Evolutionary conservation across 2,888 invertebrate species (phyloP), one percentile per base, ranked within the genome.

Genomic region (Ornithoptera priamus): DNA sequence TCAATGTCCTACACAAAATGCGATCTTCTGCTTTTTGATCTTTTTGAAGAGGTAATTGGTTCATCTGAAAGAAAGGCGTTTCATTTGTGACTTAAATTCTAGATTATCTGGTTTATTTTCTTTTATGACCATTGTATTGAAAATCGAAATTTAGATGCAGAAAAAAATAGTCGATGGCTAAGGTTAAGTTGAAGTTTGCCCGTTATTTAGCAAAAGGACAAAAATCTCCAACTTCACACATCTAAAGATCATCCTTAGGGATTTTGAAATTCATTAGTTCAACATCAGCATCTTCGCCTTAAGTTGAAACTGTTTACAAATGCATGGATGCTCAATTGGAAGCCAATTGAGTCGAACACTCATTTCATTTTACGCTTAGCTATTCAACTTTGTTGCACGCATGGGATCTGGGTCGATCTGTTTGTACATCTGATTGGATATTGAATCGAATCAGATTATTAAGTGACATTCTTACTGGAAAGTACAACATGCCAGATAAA

Each of bases 271-370:
- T 67, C 39, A 62, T 67, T 57, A 62, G 22, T 62, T 62, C 24
- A 18, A 42, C 24, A 59, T 60, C 60, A 64, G 62, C 63, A 60
- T 53, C 56, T 68, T 65, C 30, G 46, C 62, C 60, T 65, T 69
- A 61, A 69, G 57, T 36, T 63, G 53, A 24, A 61, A 22, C 80
- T 84, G 78, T 83, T 85, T 84, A 83, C 84, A 84, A 82, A 86
- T 86, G 85, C 85, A 86, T 85, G 81, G 74, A 74, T 70, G 75
- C 73, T 79, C 79, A 84, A 86, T 86, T 85, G 86, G 82, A 81
- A 80, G 76, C 80, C 83, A 83, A 87, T 87, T 76, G 83, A 81
- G 62, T 46, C 22, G 61, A 42, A 53, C 36, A 60, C 56, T 58
- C 61, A 65, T 69, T 65, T 69, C 63, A 64, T 64, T 65, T 24